Evolutionary conservation across 2,797 vertebrate species (phyloP), one percentile per base, ranked within the genome.

Genomic region (Xenops minutus): DNA sequence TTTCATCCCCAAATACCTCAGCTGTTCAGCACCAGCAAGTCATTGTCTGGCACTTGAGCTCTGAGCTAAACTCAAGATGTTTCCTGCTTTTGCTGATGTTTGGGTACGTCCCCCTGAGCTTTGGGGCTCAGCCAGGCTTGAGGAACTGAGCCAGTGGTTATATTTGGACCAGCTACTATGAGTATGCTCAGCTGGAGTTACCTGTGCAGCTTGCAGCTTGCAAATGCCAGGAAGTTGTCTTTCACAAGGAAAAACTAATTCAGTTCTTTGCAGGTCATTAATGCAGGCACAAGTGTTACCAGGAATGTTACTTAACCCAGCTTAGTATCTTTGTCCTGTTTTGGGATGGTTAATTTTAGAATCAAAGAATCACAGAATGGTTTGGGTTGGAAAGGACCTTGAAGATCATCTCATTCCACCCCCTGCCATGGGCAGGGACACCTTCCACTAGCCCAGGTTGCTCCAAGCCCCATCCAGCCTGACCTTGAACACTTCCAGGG

Each of bases 391-490:
- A n/a, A 39, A 6, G 12, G 14, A 64, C 12, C 24, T 63, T 26
- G 5, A n/a, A 71, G 8, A 17, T n/a, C 36, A 29, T 56, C 41
- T 32, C 5, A 8, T 62, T 6, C 41, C 41, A 62, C 9, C 18
- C 41, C 12, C 26, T 78, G 26, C 63, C 7, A 2, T 21, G 43
- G 22, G 24, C 7, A 76, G 56, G 78, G 32, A 26, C 43, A 34
- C 1, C 8, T 63, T 14, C 17, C 58, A 10, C 37, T 39, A 0
- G 26, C 7, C 44, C 37, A 44, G 29, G 7, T 1, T 71, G 29
- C 5, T 89, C 51, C 55, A 36, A 27, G 4, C 26, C 21, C 30
- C 0, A 0, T 74, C 69, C 71, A 77, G 0, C 14, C 62, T 62
- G 36, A 13, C 8, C 58, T 83, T 12, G 58, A 9, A 2, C 43